Conservation (phyloP, 1,140 invertebrate species). For the Amphibalanus amphitrite region DNA sequence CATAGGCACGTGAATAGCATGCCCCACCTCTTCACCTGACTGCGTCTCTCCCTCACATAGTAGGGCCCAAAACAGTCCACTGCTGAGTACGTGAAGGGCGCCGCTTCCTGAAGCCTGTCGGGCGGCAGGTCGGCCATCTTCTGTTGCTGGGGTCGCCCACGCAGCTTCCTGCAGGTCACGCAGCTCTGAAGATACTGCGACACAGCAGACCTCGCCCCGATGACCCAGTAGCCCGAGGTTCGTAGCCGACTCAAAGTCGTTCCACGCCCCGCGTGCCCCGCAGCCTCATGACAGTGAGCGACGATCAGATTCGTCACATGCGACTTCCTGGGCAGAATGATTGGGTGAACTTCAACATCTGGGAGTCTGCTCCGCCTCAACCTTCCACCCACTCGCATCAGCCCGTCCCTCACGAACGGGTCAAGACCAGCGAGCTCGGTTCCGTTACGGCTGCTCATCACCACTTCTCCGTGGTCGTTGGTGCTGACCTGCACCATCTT, state of each 20-base stretch:
- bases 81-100: slow-evolving; percentile 3
- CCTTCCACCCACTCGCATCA: neutral
- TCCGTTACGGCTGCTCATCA: neutral
- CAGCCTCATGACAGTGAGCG: neutral
- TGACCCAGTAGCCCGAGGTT: neutral
- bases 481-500: neutral
- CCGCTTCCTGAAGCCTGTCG: neutral
- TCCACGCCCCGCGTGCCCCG: neutral
- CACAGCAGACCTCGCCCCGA: neutral
- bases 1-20: slow-evolving; percentile 2
- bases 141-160: neutral
- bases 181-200: neutral
- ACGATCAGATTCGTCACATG: neutral
- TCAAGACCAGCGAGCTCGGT: neutral
- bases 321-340: neutral
- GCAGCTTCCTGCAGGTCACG: neutral
- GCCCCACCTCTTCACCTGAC: slow-evolving; percentile 1
- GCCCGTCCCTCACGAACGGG: neutral
- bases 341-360: neutral
- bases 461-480: neutral
- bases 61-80: slow-evolving; percentile 7
- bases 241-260: neutral
- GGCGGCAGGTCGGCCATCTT: slow-evolving; percentile 5
- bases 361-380: neutral
- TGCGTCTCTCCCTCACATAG: neutral